Conservation (phyloP, 2,888 invertebrate genomes). For the Steinernema carpocapsae region DNA sequence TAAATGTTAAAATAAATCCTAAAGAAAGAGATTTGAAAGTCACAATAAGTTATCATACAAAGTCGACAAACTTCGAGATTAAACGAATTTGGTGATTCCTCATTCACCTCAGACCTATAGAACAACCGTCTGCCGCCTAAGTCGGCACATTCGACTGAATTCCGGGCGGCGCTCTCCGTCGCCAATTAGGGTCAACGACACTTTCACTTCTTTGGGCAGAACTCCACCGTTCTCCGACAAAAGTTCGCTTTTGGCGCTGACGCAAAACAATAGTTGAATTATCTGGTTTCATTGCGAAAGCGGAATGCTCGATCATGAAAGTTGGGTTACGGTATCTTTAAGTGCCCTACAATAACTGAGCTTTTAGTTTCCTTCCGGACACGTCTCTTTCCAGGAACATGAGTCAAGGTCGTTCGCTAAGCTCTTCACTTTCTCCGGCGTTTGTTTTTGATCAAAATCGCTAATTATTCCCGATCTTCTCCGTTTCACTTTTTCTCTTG, state of each 20-base stretch:
- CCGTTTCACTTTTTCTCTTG: not conserved
- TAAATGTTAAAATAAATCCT: too few species aligned
- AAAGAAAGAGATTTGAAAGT: too few species aligned
- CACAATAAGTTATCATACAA: too few species aligned
- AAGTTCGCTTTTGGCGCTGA: conserved; percentile 6
- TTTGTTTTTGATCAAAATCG: not conserved
- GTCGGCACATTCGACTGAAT: not conserved
- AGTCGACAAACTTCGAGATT: too few species aligned
- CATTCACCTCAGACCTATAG: not conserved
- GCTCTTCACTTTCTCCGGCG: too few species aligned
- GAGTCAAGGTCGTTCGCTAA: too few species aligned
- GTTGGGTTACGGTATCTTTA: not conserved
- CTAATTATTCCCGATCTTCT: not conserved
- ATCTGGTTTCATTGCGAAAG: not conserved
- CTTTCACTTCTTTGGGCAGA: conserved; percentile 4
- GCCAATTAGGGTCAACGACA: conserved; percentile 33
- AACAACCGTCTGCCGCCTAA: not conserved
- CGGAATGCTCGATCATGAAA: not conserved
- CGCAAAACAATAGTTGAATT: conserved; percentile 10
- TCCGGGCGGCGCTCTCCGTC: not conserved
- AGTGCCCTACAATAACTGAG: not conserved
- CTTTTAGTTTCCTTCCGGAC: not conserved
- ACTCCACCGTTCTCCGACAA: not conserved
- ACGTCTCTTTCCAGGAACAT: too few species aligned
- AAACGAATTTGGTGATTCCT: too few species aligned